These are phyloP conservation scores for Clavelina lepadiformis DNA, from an alignment of 23 tunicate species.

Conservation along the genomic window DNA sequence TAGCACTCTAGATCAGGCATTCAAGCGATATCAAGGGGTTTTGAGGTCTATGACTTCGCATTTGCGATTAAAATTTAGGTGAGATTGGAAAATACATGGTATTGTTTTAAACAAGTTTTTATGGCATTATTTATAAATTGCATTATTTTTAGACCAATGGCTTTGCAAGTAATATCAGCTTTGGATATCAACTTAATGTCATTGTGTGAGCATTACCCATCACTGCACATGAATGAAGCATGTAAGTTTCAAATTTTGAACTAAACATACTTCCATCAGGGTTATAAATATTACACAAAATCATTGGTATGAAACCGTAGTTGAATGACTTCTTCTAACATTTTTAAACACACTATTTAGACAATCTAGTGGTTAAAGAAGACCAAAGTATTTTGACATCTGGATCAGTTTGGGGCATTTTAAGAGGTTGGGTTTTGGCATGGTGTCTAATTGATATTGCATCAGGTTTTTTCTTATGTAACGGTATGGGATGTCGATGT, in stretches of 20 bases:
- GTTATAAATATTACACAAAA: too few species aligned
- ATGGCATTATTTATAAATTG: too few species aligned
- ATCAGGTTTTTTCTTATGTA: not conserved
- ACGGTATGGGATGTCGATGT: not conserved
- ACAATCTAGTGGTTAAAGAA: conserved; percentile 37
- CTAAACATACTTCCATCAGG: too few species aligned
- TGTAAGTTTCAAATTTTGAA: too few species aligned
- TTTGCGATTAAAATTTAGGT: too few species aligned
- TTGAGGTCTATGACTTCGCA: too few species aligned
- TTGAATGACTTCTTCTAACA: not conserved
- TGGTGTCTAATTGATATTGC: too few species aligned
- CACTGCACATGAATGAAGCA: conserved; percentile 23
- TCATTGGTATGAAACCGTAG: not conserved
- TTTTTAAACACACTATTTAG: not conserved
- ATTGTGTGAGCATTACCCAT: conserved; percentile 21
- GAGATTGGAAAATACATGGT: too few species aligned
- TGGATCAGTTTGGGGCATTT: conserved; percentile 29
- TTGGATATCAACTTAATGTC: conserved; percentile 5
- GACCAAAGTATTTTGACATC: conserved; percentile 2
- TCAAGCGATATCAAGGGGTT: too few species aligned
- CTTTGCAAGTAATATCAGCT: conserved; percentile 7
- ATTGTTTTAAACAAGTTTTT: too few species aligned
- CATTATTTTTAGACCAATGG: conserved; percentile 15
- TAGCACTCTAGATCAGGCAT: too few species aligned
- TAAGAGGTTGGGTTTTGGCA: conserved; percentile 13